A percentile compares a stretch with the other conserved stretches of the same genome.
These are phyloP conservation scores for Nettapus auritus DNA, from an alignment of 2,113 vertebrate genomes.

Conservation along the genomic window DNA sequence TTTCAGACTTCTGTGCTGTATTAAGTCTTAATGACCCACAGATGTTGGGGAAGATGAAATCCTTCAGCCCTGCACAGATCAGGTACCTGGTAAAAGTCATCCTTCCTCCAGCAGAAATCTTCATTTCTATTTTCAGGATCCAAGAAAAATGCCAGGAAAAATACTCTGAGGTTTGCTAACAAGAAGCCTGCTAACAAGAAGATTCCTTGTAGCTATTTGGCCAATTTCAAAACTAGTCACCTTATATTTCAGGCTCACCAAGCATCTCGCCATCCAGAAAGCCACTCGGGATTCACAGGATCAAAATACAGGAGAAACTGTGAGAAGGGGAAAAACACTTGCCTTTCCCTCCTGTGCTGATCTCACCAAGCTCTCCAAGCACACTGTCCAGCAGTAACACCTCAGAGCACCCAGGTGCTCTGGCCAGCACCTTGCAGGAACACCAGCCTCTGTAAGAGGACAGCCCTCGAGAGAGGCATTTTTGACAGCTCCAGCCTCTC, in stretches of 20 bases:
- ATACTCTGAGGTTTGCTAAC: neutral
- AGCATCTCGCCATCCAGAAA: neutral
- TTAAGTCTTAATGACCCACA: neutral
- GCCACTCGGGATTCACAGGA: neutral
- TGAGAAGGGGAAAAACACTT: too few relatives aligned
- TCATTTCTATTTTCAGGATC: neutral
- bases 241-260: neutral
- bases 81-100: neutral
- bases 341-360: neutral
- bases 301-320: neutral
- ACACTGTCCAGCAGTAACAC: rapidly evolving
- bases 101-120: neutral
- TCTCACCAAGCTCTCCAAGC: neutral
- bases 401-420: neutral
- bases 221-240: neutral
- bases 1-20: neutral
- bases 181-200: neutral
- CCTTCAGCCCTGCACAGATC: neutral
- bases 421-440: neutral
- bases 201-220: neutral
- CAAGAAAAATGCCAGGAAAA: neutral
- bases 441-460: neutral
- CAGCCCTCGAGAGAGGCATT: rapidly evolving
- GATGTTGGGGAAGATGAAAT: neutral
- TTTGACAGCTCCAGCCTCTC: neutral